A percentile compares a stretch with the other conserved stretches of the same genome.
Evolutionary conservation across 2,113 vertebrate species (phyloP).

Genomic region (Zootoca vivipara): DNA sequence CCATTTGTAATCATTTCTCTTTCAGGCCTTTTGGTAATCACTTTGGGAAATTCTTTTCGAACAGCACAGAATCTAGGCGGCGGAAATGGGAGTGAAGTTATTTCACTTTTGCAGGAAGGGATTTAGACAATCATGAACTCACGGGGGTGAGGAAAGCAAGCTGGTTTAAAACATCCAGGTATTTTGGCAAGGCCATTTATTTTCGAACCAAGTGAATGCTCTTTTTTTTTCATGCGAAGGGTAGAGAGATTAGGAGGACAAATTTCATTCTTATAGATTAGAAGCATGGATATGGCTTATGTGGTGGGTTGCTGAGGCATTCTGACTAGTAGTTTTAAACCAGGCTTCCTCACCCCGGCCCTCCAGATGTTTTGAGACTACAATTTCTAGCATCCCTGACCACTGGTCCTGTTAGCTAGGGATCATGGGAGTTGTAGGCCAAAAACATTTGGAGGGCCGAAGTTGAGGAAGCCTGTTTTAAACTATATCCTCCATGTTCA

Average conservation of each 20-base stretch:
- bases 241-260: not conserved
- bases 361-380: too few species aligned
- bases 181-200: conserved; percentile 14
- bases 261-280: not conserved
- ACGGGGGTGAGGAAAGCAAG: not conserved
- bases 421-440: too few species aligned
- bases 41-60: conserved; percentile 63
- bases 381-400: too few species aligned
- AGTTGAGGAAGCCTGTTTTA: too few species aligned
- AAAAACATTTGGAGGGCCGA: too few species aligned
- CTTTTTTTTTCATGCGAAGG: not conserved
- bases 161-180: not conserved
- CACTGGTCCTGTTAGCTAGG: too few species aligned
- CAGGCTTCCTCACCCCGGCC: too few species aligned
- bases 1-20: conserved; percentile 75
- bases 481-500: not conserved
- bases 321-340: not conserved
- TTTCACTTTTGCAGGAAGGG: conserved; percentile 43
- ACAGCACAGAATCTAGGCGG: conserved; percentile 24
- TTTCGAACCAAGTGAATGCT: conserved; percentile 8
- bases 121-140: conserved; percentile 42
- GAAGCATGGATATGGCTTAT: not conserved
- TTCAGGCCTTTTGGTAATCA: conserved; percentile 60
- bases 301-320: not conserved
- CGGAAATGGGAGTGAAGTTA: conserved; percentile 26